phyloP scores from a whole-genome alignment of 2,888 invertebrate genomes.

The Boloria selene region DNA sequence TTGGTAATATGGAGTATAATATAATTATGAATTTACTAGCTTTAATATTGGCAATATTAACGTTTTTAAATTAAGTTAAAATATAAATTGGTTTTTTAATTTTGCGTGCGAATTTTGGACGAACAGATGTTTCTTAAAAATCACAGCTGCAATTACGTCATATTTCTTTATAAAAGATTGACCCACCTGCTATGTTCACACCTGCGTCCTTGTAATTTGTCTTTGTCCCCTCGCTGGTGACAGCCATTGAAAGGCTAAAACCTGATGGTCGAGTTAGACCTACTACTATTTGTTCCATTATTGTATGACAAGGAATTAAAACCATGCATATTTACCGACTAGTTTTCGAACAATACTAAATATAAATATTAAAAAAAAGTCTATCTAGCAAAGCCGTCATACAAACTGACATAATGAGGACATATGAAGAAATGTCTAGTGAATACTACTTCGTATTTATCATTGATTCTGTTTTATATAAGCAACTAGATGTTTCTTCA shows the following conservation, averaged over 20 bases:
- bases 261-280: conserved; percentile 18
- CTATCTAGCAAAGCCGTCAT: conserved; percentile 23
- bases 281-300: conserved; percentile 2
- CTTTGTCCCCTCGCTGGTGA: conserved; percentile 25
- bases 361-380: conserved; percentile 19
- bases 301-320: conserved; percentile 13
- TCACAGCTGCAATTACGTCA: conserved; percentile 36
- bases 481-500: conserved; percentile 3
- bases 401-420: conserved; percentile 6
- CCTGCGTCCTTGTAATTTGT: conserved; percentile 30
- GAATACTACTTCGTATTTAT: background rate
- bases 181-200: conserved; percentile 35
- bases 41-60: no score
- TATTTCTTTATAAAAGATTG: conserved; percentile 24
- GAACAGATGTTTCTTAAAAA: conserved; percentile 34
- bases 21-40: no score
- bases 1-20: no score
- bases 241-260: conserved; percentile 28
- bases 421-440: conserved; percentile 12
- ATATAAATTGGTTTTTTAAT: background rate
- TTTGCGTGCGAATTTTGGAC: background rate
- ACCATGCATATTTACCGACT: conserved; percentile 13
- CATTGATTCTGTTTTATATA: background rate
- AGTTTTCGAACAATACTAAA: conserved; percentile 1
- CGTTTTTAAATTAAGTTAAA: no score